Evolutionary conservation across 2,888 invertebrate species (phyloP), one percentile per base, ranked within the genome.

Genomic region (Machimus rusticus): DNA sequence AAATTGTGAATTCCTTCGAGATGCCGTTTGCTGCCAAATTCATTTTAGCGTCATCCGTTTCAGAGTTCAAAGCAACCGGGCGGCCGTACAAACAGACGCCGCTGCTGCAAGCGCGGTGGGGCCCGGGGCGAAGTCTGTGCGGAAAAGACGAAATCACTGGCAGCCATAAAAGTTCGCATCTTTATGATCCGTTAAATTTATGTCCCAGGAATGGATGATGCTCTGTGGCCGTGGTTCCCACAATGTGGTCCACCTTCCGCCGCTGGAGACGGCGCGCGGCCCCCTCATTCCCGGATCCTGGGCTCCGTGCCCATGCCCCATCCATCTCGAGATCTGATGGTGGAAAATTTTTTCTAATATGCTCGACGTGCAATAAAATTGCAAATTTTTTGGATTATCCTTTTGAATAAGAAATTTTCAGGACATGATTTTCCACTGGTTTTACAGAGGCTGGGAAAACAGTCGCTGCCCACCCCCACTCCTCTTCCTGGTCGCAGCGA

Each of bases 261-360:
- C 31, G 1, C 51, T 51, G 51, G 5, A 16, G n/a, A 51, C 51
- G 74, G 14, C 55, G 8, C 23, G 28, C 84, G 23, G 55, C 57
- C 57, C 66, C 3, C 37, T n/a, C 43, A 28, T 37, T 14, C 43
- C 43, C 12, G n/a, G 37, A 37, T 23, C 19, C 8, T 37, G 37
- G 76, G 55, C 57, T 37, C 57, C 9, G 46, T 57, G 23, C 66
- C 85, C 85, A 39, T 28, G 43, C 74, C 85, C 74, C 85, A 85
- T 85, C 85, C 85, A 85, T 85, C 85, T 74, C 85, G 74, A 85
- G 51, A 85, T 85, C 85, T 84, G 82, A 85, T 85, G 85, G 85
- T 85, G 85, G 85, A 85, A 85, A 85, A 85, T 85, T 85, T 85
- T 85, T 85, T 85, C 85, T 85, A 85, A 85, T 85, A 85, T 85